Conservation (phyloP, 2,888 invertebrate species). For the Drosophila barbarae region DNA sequence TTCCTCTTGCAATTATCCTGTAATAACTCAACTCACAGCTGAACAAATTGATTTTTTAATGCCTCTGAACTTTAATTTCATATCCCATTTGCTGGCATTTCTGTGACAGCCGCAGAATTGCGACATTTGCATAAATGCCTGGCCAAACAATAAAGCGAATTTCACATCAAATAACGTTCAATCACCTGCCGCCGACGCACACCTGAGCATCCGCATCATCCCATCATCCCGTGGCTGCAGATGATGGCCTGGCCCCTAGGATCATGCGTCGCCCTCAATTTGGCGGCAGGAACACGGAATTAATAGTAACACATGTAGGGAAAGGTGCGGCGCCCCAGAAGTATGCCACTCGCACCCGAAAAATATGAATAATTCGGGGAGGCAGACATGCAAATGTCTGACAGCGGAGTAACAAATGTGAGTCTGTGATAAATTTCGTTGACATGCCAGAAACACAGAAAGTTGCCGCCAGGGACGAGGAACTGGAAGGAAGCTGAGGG, state of each 20-base stretch:
- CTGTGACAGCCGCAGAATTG: conserved; percentile 49
- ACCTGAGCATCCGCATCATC: conserved; percentile 9
- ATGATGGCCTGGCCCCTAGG: conserved; percentile 29
- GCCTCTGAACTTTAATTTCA: conserved; percentile 15
- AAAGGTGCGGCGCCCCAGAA: conserved; percentile 12
- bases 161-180: conserved; percentile 68
- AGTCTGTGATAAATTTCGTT: conserved; percentile 66
- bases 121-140: conserved; percentile 61
- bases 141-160: conserved; percentile 41
- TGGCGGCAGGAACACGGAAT: conserved; percentile 49
- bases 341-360: conserved; percentile 16
- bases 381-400: conserved; percentile 60
- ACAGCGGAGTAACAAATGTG: conserved; percentile 63
- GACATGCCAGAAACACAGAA: conserved; percentile 40
- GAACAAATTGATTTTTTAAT: conserved; percentile 1
- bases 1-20: too few relatives aligned
- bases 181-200: conserved; percentile 49
- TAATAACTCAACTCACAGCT: too few relatives aligned
- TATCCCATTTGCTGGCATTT: conserved; percentile 13
- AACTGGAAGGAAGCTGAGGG: background rate
- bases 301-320: conserved; percentile 65
- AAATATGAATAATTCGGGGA: conserved; percentile 68
- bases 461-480: conserved; percentile 12
- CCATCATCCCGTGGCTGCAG: conserved; percentile 1
- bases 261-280: conserved; percentile 31